phyloP scores from a whole-genome alignment of 2,888 invertebrate species.

The Hydriomena furcata region DNA sequence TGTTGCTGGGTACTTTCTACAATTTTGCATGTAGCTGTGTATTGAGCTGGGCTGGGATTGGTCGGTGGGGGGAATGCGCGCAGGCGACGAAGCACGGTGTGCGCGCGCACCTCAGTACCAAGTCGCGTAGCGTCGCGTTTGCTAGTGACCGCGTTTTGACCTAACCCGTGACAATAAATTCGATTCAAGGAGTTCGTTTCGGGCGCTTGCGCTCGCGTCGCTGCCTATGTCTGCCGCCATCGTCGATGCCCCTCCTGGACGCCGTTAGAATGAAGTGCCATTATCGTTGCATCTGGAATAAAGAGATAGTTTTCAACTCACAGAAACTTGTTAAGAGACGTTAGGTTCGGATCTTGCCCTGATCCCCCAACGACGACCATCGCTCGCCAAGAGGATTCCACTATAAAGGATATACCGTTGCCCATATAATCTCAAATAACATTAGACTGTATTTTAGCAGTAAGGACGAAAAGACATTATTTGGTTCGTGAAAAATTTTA shows the following conservation, averaged over 20 bases:
- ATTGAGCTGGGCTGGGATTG: slow-evolving; percentile 22
- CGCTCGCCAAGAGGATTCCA: slow-evolving; percentile 69
- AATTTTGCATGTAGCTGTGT: slow-evolving; percentile 30
- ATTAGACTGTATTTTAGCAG: slow-evolving; percentile 65
- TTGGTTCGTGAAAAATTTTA: slow-evolving; percentile 44
- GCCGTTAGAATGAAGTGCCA: slow-evolving; percentile 86
- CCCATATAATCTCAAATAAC: slow-evolving; percentile 62
- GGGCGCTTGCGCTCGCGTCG: slow-evolving; percentile 76
- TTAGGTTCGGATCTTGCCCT: slow-evolving; percentile 79
- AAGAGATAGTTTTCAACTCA: slow-evolving; percentile 96
- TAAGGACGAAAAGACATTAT: slow-evolving; percentile 46
- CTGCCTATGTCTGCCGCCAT: slow-evolving; percentile 78
- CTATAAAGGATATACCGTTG: slow-evolving; percentile 66
- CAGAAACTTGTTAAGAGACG: slow-evolving; percentile 97
- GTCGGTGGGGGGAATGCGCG: slow-evolving; percentile 41
- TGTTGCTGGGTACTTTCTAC: slow-evolving; percentile 37
- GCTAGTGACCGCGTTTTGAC: slow-evolving; percentile 55
- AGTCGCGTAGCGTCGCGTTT: slow-evolving; percentile 66
- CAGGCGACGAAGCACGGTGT: slow-evolving; percentile 37
- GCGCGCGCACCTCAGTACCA: slow-evolving; percentile 62
- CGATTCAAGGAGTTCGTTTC: slow-evolving; percentile 62
- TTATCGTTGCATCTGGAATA: slow-evolving; percentile 96
- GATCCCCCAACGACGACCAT: slow-evolving; percentile 70
- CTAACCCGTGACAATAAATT: slow-evolving; percentile 79
- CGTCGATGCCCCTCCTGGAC: slow-evolving; percentile 72